These are phyloP conservation scores for Galeruca laticollis DNA, from an alignment of 2,888 invertebrate genomes.

Conservation along the genomic window DNA sequence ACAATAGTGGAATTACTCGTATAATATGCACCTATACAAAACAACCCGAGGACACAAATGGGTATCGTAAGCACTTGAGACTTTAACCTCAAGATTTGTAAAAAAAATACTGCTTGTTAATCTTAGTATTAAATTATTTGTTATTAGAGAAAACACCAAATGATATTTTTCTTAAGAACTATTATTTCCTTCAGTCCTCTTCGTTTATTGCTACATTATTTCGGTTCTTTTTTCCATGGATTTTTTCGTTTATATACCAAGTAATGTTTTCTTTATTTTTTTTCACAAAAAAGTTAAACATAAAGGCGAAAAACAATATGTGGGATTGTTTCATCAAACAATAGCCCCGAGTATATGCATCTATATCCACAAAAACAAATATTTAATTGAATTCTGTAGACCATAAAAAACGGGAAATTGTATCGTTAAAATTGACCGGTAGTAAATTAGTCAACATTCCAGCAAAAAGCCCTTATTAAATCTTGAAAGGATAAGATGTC, in stretches of 20 bases:
- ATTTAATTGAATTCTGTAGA: conserved; percentile 41
- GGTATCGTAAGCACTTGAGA: too few relatives aligned
- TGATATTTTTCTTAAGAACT: too few relatives aligned
- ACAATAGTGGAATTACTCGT: too few relatives aligned
- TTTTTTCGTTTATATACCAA: neutral
- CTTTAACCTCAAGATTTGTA: too few relatives aligned
- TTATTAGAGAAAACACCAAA: too few relatives aligned
- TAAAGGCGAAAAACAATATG: neutral
- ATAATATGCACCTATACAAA: too few relatives aligned
- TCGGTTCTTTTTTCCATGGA: too few relatives aligned
- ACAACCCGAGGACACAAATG: too few relatives aligned
- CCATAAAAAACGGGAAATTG: conserved; percentile 42
- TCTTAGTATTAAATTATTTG: too few relatives aligned
- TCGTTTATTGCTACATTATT: too few relatives aligned
- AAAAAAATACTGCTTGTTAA: too few relatives aligned
- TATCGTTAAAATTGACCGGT: conserved; percentile 39
- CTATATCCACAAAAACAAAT: conserved; percentile 20
- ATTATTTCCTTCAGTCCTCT: too few relatives aligned
- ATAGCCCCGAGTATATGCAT: conserved; percentile 10
- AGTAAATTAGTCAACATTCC: conserved; percentile 42
- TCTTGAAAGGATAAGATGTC: conserved; percentile 51
- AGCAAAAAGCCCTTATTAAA: conserved; percentile 53
- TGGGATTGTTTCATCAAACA: neutral
- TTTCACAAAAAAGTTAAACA: neutral
- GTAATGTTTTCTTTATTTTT: neutral